Base-by-base conservation (phyloP, 2,113 vertebrate genomes). In the Hepsetus odoe region DNA sequence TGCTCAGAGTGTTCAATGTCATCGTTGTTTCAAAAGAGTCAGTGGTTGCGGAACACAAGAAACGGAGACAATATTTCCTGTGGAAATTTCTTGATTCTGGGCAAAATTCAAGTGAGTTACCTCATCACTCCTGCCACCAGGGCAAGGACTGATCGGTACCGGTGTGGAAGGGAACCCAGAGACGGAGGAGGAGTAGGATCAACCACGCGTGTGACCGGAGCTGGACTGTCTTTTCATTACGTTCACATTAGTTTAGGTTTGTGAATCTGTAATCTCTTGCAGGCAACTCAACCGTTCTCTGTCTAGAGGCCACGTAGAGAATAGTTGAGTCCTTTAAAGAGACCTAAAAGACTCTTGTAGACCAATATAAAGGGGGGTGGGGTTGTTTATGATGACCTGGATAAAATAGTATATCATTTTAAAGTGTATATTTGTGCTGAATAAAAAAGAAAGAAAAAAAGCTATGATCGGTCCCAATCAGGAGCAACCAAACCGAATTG, bases 1-100 rank as follows among this genome's bases (percentile, higher is more conserved):
- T 85, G 89, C 86, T 94, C 93, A 92, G 93, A 95, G 92, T 93
- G 93, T 91, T 95, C 93, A 94, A 94, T 95, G 91, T 94, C 91
- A 87, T 93, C 93, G 87, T 89, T 89, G 90, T 94, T 89, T 91
- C 90, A 93, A 94, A 55, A 93, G 92, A 94, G 93, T 92, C 95
- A 95, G 94, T 90, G 90, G 95, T 93, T 90, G 92, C 93, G 65
- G 74, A 67, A 33, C 75, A 94, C 93, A 94, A 87, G 81, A 85
- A 82, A 86, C 86, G 85, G 87, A 87, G 88, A 87, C 77, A 86
- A 95, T 99, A 95, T 99, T 99, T 99, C 97, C 97, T 98, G 96
- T 99, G 97, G 97, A 99, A 99, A 99, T 98, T 91, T 96, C 95
- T 85, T 95, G 93, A 95, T 95, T 92, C 92, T 93, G 95, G 95